phyloP scores from a whole-genome alignment of 2,888 invertebrate genomes.

The Drosophila macrospina region DNA sequence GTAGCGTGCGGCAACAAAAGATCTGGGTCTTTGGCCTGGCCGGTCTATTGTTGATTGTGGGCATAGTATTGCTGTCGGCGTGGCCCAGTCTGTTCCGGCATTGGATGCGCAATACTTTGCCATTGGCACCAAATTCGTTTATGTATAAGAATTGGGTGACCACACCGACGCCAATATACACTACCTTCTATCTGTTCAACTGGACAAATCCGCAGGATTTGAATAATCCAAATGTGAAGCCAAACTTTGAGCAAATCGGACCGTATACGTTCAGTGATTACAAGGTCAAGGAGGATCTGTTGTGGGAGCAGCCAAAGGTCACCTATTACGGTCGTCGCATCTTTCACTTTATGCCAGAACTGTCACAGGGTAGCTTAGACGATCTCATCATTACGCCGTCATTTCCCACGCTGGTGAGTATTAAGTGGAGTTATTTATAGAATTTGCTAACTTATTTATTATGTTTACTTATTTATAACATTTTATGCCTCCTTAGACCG shows the following conservation, averaged over 20 bases:
- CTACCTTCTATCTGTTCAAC: conserved; percentile 91
- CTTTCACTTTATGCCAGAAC: conserved; percentile 90
- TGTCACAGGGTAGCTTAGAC: conserved; percentile 89
- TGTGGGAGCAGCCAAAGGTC: conserved; percentile 89
- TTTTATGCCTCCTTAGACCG: conserved; percentile 86
- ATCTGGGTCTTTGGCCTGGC: conserved; percentile 79
- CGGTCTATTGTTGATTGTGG: conserved; percentile 59
- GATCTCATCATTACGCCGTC: conserved; percentile 90
- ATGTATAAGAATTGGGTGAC: conserved; percentile 91
- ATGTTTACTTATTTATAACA: too few relatives aligned
- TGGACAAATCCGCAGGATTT: conserved; percentile 90
- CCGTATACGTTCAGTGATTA: conserved; percentile 88
- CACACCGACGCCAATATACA: conserved; percentile 92
- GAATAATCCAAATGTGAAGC: conserved; percentile 86
- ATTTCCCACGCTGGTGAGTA: conserved; percentile 90
- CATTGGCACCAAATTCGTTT: conserved; percentile 87
- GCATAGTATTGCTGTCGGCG: conserved; percentile 69
- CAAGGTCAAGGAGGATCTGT: conserved; percentile 85
- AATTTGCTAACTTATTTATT: background rate
- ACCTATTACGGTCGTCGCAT: conserved; percentile 90
- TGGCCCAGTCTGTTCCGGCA: conserved; percentile 76
- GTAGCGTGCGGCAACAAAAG: conserved; percentile 79
- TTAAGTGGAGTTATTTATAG: background rate
- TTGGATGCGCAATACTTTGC: conserved; percentile 83
- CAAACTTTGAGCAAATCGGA: conserved; percentile 87